Base-by-base conservation (phyloP, 2,888 invertebrate genomes). In the Dryobota labecula region DNA sequence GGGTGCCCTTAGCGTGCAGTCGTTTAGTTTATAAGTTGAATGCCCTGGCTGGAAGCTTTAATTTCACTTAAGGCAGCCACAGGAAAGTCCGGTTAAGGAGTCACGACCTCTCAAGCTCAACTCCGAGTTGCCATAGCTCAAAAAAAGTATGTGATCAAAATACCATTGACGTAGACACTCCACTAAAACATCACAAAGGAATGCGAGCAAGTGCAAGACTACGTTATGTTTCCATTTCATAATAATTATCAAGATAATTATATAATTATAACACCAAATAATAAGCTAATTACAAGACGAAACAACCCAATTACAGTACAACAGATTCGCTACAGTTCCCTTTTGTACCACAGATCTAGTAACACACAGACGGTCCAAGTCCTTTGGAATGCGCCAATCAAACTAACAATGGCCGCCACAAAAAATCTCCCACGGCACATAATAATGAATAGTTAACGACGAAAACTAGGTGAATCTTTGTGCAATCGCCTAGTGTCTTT, bases 391-490 rank as follows among this genome's bases (percentile, higher is more conserved):
- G 93, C 92, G 86, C 91, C 92, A 94, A 94, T 94, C 94, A 94
- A 92, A 92, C 87, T 82, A 94, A 95, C 95, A 95, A 95, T 95
- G 85, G 92, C 84, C 83, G 78, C 80, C 86, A 90, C 93, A 94
- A 95, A 94, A 94, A 94, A 89, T 87, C 85, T 95, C 96, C 92
- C 96, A 96, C 96, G 95, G 94, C 94, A 94, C 92, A 93, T 92
- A 94, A 92, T 93, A 94, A 95, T 95, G 95, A 95, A 96, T 95
- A 95, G 95, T 89, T 94, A 94, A 94, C 94, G 90, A 93, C 95
- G 93, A 95, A 95, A 96, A 96, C 95, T 96, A 96, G 96, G 96
- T 95, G 96, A 95, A 96, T 96, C 96, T 94, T 95, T 95, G 95
- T 95, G 95, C 95, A 96, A 96, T 92, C 90, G 93, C 88, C 91